Base-by-base conservation (phyloP, 2,797 vertebrate species). In the Premnoplex brunnescens region DNA sequence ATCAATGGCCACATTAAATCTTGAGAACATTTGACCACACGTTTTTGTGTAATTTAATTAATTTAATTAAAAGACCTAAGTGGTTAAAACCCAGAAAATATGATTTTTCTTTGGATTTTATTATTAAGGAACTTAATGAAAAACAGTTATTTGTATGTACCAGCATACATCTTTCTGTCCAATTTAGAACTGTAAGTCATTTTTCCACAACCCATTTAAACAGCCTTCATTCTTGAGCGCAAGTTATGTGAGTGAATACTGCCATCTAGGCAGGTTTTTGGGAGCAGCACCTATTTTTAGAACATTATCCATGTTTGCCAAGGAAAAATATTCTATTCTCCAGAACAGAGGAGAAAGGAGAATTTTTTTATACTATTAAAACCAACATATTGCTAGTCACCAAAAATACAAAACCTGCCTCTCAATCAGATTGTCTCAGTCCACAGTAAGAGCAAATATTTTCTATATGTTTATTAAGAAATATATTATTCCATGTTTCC, bases 181-280 rank as follows among this genome's bases (percentile, higher is more conserved):
- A 71, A 14, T 82, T 60, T 56, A 86, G 80, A 88, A 71, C 15
- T 68, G 9, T 18, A 54, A 74, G 14, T 36, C 34, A 52, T 81
- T 94, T 91, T 76, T 51, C 43, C 9, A 0, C 23, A 91, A 49
- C 44, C 69, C 24, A 28, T 72, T 73, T 21, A 14, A 81, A 59
- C 43, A 66, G 67, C 56, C 3, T 10, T 74, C 71, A 73, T 55
- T 59, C 72, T 22, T 18, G 49, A 94, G 83, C 59, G 52, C 11
- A 91, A 68, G 84, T 96, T 97, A 52, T 1, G 2, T 62, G 95
- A 95, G 89, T 44, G 46, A 86, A 96, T 67, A 54, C 93, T 97
- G 97, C 97, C 97, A 97, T 94, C 97, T 97, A 97, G 97, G 83
- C 89, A 96, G 60, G 51, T 28, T 76, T 91, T 37, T 20, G 64